Conservation (phyloP, 2,797 vertebrate genomes). For the Euthynnus affinis region DNA sequence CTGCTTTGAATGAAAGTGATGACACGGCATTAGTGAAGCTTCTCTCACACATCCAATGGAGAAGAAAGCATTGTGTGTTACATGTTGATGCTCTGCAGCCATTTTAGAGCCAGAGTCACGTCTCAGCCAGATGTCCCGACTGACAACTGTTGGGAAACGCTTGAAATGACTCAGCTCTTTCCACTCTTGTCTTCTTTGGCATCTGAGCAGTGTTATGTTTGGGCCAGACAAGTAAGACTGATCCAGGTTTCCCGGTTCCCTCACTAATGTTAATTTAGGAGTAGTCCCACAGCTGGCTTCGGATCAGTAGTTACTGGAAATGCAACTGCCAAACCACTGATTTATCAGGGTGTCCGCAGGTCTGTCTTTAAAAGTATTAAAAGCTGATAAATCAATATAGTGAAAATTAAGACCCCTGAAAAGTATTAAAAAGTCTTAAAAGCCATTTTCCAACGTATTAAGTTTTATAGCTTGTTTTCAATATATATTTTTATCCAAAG, state of each 20-base stretch:
- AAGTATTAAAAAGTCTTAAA: conserved; percentile 2
- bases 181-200: conserved; percentile 28
- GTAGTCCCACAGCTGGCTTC: conserved; percentile 13
- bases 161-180: conserved; percentile 50
- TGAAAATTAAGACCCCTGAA: too few relatives aligned
- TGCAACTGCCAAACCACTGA: not conserved
- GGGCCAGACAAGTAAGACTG: conserved; percentile 30
- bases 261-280: conserved; percentile 29
- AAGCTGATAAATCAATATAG: too few relatives aligned
- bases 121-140: conserved; percentile 55
- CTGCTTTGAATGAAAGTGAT: not conserved
- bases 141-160: conserved; percentile 52
- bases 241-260: conserved; percentile 15
- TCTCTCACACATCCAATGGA: not conserved
- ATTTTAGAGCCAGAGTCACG: conserved; percentile 24
- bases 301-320: conserved; percentile 21
- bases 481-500: not conserved
- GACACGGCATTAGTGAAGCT: not conserved
- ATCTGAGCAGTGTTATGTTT: conserved; percentile 3
- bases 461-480: not conserved
- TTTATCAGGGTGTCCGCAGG: too few relatives aligned
- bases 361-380: too few relatives aligned
- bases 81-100: conserved; percentile 3
- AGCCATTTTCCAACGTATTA: not conserved
- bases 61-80: not conserved